These are phyloP conservation scores for Yoshiicerus persimilis DNA, from an alignment of 1,140 invertebrate genomes.

Conservation along the genomic window DNA sequence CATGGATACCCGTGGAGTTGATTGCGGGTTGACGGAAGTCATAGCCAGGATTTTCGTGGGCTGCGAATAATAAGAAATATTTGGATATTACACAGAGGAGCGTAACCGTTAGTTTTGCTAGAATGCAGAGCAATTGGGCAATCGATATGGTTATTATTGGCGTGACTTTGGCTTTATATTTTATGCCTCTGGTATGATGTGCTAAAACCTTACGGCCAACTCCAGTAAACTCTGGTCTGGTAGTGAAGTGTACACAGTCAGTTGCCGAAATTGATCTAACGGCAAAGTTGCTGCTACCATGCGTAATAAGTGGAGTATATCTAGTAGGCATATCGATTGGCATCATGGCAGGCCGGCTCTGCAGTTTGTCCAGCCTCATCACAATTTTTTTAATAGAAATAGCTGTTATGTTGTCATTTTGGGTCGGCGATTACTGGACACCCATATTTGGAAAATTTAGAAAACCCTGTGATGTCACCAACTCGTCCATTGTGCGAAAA, in stretches of 20 bases:
- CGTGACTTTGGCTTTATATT: neutral
- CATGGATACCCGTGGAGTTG: neutral
- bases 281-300: constrained; percentile 5
- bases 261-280: constrained; percentile 2
- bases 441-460: constrained; percentile 28
- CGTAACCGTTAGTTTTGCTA: neutral
- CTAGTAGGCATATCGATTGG: constrained; percentile 34
- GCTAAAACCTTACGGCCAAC: neutral
- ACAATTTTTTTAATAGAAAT: constrained; percentile 45
- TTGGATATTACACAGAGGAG: neutral
- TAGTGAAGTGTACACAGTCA: neutral
- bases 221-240: neutral
- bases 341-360: constrained; percentile 48
- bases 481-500: constrained; percentile 82
- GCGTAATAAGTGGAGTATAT: constrained; percentile 8
- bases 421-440: constrained; percentile 46
- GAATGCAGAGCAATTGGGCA: neutral
- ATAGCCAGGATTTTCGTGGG: neutral
- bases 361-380: constrained; percentile 42
- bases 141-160: neutral
- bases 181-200: neutral
- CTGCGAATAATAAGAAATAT: neutral
- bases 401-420: constrained; percentile 46
- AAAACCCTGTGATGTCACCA: constrained; percentile 53
- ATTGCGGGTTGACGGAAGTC: neutral